A percentile compares a stretch with the other conserved stretches of the same genome.
phyloP scores from a whole-genome alignment of 2,888 invertebrate species.

The Heteromurus nitidus region DNA sequence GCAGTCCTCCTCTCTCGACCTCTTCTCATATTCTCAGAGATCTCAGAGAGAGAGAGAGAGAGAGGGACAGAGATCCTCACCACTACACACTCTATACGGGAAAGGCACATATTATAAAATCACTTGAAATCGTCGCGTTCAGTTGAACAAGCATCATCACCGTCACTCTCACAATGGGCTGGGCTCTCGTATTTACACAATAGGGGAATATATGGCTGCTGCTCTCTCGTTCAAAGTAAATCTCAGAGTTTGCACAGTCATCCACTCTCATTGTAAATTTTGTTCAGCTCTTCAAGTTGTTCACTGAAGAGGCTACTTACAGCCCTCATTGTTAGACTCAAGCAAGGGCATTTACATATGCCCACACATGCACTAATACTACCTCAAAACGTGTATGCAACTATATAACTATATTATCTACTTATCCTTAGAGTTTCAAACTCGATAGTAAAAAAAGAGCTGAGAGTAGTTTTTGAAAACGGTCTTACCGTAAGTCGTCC shows the following conservation, averaged over 20 bases:
- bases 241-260: slow-evolving; percentile 62
- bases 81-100: no score
- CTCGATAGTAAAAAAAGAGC: no score
- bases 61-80: no score
- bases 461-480: background rate
- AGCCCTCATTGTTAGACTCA: background rate
- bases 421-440: no score
- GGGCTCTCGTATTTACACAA: no score
- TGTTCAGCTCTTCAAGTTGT: slow-evolving; percentile 48
- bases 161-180: background rate
- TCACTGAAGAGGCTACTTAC: slow-evolving; percentile 43
- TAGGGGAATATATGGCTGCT: no score
- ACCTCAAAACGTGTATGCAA: background rate
- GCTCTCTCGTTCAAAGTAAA: slow-evolving; percentile 10
- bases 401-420: background rate
- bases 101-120: background rate
- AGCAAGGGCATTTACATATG: background rate
- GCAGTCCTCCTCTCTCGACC: background rate
- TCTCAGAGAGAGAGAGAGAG: background rate
- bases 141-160: background rate
- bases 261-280: slow-evolving; percentile 60
- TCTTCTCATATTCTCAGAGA: background rate
- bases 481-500: slow-evolving; percentile 67
- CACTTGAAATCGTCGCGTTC: slow-evolving; percentile 13
- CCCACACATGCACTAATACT: background rate